Base-by-base conservation (phyloP, 2,113 vertebrate species). In the Oreotrochilus melanogaster region DNA sequence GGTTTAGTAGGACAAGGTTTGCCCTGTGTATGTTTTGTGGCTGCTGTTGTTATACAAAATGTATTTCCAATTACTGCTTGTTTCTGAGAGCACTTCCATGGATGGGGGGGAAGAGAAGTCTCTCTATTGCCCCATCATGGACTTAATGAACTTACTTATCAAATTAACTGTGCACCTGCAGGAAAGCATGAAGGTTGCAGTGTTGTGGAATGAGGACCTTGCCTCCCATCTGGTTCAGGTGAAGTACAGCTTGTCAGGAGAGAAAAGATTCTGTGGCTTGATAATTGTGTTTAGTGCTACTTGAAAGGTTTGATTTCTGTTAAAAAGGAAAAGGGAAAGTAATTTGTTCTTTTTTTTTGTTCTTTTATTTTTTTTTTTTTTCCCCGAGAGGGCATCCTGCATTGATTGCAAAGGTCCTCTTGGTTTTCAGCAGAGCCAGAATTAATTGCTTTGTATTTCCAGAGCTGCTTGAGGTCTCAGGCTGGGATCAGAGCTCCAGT, bases 11-110 rank as follows among this genome's bases (percentile, higher is more conserved):
- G 42, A 47, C 13, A 9, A 19, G 43, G 21, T n/a, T 85, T 50
- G 22, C 23, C 24, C 53, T 27, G 58, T 3, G 17, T 8, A 23
- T 39, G 17, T 27, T 78, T 30, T 33, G 14, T 53, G 27, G 47
- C 27, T 6, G 8, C 17, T 43, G 42, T 35, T 72, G 66, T 47
- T 39, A 10, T 8, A 27, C 18, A 43, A 28, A 60, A 30, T 31
- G 7, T 23, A 11, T 70, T 70, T 25, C 3, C 39, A 54, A 8
- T 82, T n/a, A 25, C 50, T 30, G 14, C 4, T 42, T 14, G 42
- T 17, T 43, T n/a, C 61, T 23, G 51, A 64, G 31, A 37, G 51
- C 35, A 1, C 2, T 18, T 8, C 25, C 3, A 1, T 9, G n/a
- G n/a, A 15, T 23, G 18, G 7, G 39, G 7, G 39, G 30, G 50